Percentiles rank a stretch among this genome's conserved stretches.
phyloP scores from a whole-genome alignment of 2,888 invertebrate genomes.

The Drosophila demipolita region DNA sequence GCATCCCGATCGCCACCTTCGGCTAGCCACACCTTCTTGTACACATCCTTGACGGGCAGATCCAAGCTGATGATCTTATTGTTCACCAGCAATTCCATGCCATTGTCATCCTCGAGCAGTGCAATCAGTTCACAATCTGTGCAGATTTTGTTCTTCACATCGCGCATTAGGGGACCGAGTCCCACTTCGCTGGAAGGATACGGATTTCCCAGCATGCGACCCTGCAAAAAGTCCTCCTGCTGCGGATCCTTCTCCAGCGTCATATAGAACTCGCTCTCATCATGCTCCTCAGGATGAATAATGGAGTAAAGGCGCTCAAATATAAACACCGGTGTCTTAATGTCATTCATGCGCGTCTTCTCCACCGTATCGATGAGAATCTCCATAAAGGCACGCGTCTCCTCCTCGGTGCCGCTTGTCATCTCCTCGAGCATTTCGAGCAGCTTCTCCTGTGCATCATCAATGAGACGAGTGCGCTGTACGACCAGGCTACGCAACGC shows the following conservation, averaged over 20 bases:
- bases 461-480: slow-evolving; percentile 96
- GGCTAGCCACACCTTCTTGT: slow-evolving; percentile 93
- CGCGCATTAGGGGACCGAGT: slow-evolving; percentile 98
- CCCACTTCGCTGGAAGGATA: slow-evolving; percentile 97
- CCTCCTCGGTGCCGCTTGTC: slow-evolving; percentile 97
- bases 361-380: slow-evolving; percentile 98
- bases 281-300: slow-evolving; percentile 98
- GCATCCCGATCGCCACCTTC: slow-evolving; percentile 97
- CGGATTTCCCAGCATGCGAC: slow-evolving; percentile 99
- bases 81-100: slow-evolving; percentile 98
- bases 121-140: slow-evolving; percentile 99
- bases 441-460: slow-evolving; percentile 98
- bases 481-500: slow-evolving; percentile 95
- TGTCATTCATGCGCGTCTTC: slow-evolving; percentile 95
- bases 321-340: slow-evolving; percentile 98
- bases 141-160: slow-evolving; percentile 99
- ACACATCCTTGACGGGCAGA: slow-evolving; percentile 96
- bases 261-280: slow-evolving; percentile 97
- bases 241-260: slow-evolving; percentile 99
- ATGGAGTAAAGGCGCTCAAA: slow-evolving; percentile 98
- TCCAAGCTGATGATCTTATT: slow-evolving; percentile 99
- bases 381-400: slow-evolving; percentile 98
- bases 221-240: slow-evolving; percentile 98
- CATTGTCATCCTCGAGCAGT: slow-evolving; percentile 98
- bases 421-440: slow-evolving; percentile 97